Base-by-base conservation (phyloP, 2,797 vertebrate genomes). In the Sebastes alutus region DNA sequence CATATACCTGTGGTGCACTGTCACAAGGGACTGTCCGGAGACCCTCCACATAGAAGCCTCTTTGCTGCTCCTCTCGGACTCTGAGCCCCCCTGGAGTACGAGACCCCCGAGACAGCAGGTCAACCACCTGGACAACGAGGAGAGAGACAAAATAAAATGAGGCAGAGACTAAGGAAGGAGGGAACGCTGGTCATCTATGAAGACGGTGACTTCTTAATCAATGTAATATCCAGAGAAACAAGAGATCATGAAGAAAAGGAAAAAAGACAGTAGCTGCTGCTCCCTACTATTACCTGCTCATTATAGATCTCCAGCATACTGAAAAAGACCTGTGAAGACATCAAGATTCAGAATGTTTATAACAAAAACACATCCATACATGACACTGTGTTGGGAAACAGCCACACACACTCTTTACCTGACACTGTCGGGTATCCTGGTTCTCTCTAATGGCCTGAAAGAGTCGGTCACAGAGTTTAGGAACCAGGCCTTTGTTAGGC, bases 301-400 rank as follows among this genome's bases (percentile, higher is more conserved):
- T 97, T 97, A 86, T 96, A 97, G 86, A 97, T 98, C 91, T 97
- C 97, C 96, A 98, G 85, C 97, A 97, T 97, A 70, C 97, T 97
- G 93, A 97, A 97, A 77, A 96, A 96, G 10, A 98, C 95, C 97
- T 97, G 87, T 35, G 83, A 16, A 82, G 42, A 90, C 66, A 73
- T 55, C 23, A 73, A 58, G 23, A 11, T 73, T 79, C 3, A 70
- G 16, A 20, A 18, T 38, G n/a, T 10, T 32, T 2, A 61, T 9
- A 63, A 2, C 13, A 25, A 27, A 46, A 12, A 64, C 27, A 27
- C 54, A 38, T 2, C 5, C 2, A 4, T 4, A 23, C 1, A 18
- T 13, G 33, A 61, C 7, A 13, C 4, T 56, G 20, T 35, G n/a
- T 72, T 42, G 9, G 0, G 10, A 35, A 61, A 20, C 6, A 27